Conservation (phyloP, 2,888 invertebrate species). For the Aphrophora alni region DNA sequence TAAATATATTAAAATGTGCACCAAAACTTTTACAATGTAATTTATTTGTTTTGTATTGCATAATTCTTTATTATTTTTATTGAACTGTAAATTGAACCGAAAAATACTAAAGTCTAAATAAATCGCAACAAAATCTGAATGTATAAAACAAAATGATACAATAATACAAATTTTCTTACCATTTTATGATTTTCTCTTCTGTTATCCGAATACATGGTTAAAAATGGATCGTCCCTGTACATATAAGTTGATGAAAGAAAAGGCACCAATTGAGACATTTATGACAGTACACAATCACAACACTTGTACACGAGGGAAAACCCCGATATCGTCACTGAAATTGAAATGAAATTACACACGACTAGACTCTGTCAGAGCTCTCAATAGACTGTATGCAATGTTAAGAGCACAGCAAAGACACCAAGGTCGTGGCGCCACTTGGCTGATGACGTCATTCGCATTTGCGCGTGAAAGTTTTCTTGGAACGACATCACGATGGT, state of each 20-base stretch:
- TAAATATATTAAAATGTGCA: too few species aligned
- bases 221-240: conserved; percentile 17
- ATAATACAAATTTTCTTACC: neutral
- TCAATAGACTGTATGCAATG: neutral
- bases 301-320: neutral
- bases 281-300: neutral
- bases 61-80: too few species aligned
- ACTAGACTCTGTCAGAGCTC: neutral
- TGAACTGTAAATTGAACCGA: too few species aligned
- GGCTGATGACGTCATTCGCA: neutral
- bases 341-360: neutral
- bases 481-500: neutral
- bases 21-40: too few species aligned
- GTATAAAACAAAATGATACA: neutral
- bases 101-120: too few species aligned
- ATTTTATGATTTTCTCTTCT: neutral
- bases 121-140: too few species aligned
- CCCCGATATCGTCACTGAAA: neutral
- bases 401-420: neutral
- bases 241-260: neutral
- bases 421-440: conserved; percentile 6
- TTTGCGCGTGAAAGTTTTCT: conserved; percentile 5
- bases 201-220: conserved; percentile 23
- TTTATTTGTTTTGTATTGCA: too few species aligned
- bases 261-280: conserved; percentile 28